Conservation (phyloP, 2,797 vertebrate species). For the Scolopax bukidnonensis region DNA sequence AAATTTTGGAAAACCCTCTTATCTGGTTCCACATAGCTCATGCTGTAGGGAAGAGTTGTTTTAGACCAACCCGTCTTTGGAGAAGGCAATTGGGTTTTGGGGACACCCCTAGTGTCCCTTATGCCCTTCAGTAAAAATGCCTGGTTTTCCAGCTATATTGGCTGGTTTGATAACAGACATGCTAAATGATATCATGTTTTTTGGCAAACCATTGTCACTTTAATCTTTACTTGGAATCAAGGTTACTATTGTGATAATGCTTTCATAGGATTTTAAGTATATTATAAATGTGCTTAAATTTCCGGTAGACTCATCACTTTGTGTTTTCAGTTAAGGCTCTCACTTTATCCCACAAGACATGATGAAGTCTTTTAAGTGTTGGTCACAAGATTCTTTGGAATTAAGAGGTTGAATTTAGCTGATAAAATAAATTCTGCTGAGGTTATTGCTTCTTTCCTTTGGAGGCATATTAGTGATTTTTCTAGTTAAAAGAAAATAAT, state of each 20-base stretch:
- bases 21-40: background rate
- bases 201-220: background rate
- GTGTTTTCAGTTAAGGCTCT: background rate
- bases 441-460: background rate
- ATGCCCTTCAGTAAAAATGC: background rate
- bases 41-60: background rate
- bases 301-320: background rate
- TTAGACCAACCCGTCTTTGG: background rate
- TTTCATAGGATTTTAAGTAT: background rate
- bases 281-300: background rate
- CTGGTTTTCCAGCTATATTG: background rate
- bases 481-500: background rate
- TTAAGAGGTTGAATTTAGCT: background rate
- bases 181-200: background rate
- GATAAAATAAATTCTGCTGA: background rate
- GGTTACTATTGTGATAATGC: background rate
- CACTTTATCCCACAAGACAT: background rate
- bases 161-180: background rate
- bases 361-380: background rate
- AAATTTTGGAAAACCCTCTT: background rate
- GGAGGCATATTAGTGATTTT: background rate
- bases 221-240: background rate
- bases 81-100: background rate
- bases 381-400: background rate
- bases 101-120: background rate